These are phyloP conservation scores for Platycheirus rosarum DNA, from an alignment of 2,888 invertebrate species.

Conservation along the genomic window DNA sequence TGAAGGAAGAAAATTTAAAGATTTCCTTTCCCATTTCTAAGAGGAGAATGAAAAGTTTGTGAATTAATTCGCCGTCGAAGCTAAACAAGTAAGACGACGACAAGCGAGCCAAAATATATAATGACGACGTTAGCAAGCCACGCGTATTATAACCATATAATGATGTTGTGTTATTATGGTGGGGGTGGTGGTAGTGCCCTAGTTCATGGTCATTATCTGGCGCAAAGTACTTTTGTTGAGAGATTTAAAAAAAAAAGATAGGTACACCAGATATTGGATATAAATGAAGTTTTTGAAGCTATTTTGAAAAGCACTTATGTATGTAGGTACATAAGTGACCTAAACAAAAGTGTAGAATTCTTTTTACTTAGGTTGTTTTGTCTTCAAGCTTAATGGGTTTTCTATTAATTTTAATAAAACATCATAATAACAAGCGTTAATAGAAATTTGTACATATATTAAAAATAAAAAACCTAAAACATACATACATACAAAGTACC, in stretches of 20 bases:
- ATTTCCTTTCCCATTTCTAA: conserved; percentile 6
- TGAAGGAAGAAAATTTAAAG: conserved; percentile 38
- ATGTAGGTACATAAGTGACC: too few relatives aligned
- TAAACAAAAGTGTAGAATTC: too few relatives aligned
- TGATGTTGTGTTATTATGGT: conserved; percentile 4
- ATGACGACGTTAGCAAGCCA: conserved; percentile 3
- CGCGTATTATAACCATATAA: conserved; percentile 4
- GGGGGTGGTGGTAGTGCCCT: conserved; percentile 35
- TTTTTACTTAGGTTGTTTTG: too few relatives aligned
- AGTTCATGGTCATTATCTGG: conserved; percentile 65
- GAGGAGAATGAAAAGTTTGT: conserved; percentile 47
- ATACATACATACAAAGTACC: too few relatives aligned
- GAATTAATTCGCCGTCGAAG: conserved; percentile 48
- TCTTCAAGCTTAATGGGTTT: too few relatives aligned
- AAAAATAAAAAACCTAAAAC: too few relatives aligned
- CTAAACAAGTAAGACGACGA: conserved; percentile 33
- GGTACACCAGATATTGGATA: not conserved
- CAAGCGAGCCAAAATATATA: not conserved
- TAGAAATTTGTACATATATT: too few relatives aligned
- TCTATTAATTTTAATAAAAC: too few relatives aligned
- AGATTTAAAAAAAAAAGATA: conserved; percentile 13
- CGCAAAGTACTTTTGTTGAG: conserved; percentile 1
- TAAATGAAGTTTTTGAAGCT: not conserved
- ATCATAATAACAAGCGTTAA: too few relatives aligned
- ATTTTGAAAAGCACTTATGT: too few relatives aligned